These are phyloP conservation scores for Falco novaeseelandiae DNA, from an alignment of 2,797 vertebrate genomes.

Conservation along the genomic window DNA sequence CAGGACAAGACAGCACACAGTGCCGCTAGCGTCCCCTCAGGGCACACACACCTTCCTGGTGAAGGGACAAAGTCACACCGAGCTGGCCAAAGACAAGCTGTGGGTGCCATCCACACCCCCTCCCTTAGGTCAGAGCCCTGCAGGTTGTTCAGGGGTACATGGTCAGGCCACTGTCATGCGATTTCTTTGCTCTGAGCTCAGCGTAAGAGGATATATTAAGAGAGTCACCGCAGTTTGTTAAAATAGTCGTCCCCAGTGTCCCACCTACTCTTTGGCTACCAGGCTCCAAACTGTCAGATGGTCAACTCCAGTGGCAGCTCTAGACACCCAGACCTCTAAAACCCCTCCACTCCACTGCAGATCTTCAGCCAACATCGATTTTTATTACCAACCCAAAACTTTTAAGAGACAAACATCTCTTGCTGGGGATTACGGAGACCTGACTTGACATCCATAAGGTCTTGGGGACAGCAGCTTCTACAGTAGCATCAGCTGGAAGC, in stretches of 20 bases:
- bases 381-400: neutral
- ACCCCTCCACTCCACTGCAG: neutral
- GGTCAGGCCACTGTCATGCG: neutral
- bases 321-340: neutral
- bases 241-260: neutral
- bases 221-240: neutral
- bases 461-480: neutral
- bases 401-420: neutral
- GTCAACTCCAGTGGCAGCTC: neutral
- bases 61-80: neutral
- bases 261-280: neutral
- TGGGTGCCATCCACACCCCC: neutral
- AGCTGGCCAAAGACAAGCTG: neutral
- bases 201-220: neutral
- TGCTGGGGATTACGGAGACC: neutral
- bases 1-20: neutral
- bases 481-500: neutral
- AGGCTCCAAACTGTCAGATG: neutral
- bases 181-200: neutral
- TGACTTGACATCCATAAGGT: neutral
- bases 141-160: neutral
- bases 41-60: no score
- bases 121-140: neutral
- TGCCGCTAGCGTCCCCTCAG: neutral
- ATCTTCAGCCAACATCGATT: neutral